A percentile compares a stretch with the other conserved stretches of the same genome.
Conservation (phyloP, 2,888 invertebrate genomes). For the Parthenolecanium corni region DNA sequence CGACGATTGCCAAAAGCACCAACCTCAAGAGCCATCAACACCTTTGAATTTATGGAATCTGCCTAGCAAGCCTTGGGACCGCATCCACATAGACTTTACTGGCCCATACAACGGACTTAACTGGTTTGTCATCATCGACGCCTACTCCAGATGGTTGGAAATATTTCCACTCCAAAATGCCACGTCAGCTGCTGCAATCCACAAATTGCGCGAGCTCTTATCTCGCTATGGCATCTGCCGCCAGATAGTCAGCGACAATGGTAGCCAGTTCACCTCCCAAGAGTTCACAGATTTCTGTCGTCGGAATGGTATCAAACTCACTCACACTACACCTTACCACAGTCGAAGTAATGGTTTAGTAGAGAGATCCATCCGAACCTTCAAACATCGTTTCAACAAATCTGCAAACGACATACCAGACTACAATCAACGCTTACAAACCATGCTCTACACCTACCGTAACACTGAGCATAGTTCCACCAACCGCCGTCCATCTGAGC, state of each 20-base stretch:
- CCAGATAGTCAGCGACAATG: slow-evolving; percentile 12
- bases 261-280: slow-evolving; percentile 28
- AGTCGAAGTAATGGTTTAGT: slow-evolving; percentile 1
- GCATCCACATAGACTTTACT: slow-evolving; percentile 33
- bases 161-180: slow-evolving; percentile 28
- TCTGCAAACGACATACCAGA: background rate
- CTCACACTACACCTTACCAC: background rate
- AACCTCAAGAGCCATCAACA: slow-evolving; percentile 30
- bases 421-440: background rate
- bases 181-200: slow-evolving; percentile 2
- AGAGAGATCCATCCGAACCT: background rate
- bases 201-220: background rate
- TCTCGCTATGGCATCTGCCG: background rate
- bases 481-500: background rate
- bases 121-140: slow-evolving; percentile 32
- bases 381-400: background rate
- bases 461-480: background rate
- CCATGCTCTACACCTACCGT: background rate
- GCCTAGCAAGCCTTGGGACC: slow-evolving; percentile 32
- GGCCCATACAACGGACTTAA: slow-evolving; percentile 31
- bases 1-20: slow-evolving; percentile 29
- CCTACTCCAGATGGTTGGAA: slow-evolving; percentile 32
- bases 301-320: background rate
- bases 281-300: slow-evolving; percentile 30
- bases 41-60: slow-evolving; percentile 32